phyloP scores from a whole-genome alignment of 2,113 vertebrate species.

The Semnornis frantzii region DNA sequence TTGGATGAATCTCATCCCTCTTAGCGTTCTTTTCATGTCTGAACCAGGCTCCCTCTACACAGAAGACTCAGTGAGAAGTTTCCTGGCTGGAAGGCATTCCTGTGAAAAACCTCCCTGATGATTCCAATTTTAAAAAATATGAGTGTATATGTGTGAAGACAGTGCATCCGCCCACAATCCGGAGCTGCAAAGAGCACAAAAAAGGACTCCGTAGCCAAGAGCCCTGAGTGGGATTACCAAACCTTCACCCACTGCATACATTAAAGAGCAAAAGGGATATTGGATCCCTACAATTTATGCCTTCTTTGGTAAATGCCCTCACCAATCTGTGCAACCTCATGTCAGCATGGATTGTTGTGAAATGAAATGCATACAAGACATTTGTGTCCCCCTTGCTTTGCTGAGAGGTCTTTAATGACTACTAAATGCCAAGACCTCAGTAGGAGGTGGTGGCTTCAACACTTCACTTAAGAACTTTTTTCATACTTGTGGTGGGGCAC shows the following conservation, averaged over 20 bases:
- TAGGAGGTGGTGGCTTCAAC: neutral
- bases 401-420: neutral
- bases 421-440: neutral
- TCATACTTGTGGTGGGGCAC: too few species aligned
- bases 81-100: neutral
- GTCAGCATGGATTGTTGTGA: neutral
- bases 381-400: neutral
- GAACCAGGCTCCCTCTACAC: neutral
- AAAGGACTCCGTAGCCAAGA: neutral
- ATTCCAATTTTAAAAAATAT: neutral
- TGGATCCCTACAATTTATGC: neutral
- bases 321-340: neutral
- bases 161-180: neutral
- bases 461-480: neutral
- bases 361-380: neutral
- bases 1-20: neutral
- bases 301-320: neutral
- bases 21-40: neutral
- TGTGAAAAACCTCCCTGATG: neutral
- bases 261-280: neutral
- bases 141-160: neutral
- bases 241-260: neutral
- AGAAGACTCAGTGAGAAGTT: neutral
- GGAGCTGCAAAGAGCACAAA: neutral
- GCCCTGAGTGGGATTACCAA: neutral